Evolutionary conservation across 2,888 invertebrate species (phyloP).

Genomic region (Xanthia icteritia): DNA sequence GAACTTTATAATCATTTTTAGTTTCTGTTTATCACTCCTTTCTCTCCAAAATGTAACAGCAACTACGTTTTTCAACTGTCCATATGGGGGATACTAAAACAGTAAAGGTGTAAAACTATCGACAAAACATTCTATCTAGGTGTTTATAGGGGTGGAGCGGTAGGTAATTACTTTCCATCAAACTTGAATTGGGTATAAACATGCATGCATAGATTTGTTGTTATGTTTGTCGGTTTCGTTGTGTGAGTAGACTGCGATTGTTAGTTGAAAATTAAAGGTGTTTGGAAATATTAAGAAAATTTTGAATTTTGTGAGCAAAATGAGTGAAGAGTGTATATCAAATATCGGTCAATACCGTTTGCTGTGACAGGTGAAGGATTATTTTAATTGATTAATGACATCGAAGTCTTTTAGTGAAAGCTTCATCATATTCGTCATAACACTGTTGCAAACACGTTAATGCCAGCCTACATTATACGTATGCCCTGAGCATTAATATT

Average conservation of each 20-base stretch:
- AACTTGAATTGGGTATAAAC: constrained; percentile 63
- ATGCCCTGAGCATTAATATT: background rate
- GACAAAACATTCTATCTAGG: constrained; percentile 83
- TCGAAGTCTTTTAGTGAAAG: background rate
- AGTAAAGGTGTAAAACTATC: constrained; percentile 83
- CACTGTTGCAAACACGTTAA: background rate
- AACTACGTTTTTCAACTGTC: constrained; percentile 45
- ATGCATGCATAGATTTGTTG: constrained; percentile 60
- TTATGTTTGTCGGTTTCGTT: constrained; percentile 9
- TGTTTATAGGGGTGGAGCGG: constrained; percentile 66
- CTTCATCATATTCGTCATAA: background rate
- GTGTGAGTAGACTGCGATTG: background rate
- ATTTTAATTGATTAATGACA: background rate
- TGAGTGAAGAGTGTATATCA: no score
- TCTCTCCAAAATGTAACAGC: constrained; percentile 11
- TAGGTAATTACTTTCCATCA: constrained; percentile 69
- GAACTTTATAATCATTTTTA: constrained; percentile 5
- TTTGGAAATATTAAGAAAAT: background rate
- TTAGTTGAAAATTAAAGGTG: background rate
- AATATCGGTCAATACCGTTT: background rate
- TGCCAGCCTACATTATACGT: background rate
- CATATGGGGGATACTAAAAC: constrained; percentile 69
- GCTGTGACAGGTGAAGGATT: background rate
- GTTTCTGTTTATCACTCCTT: background rate
- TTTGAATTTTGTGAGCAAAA: no score